Evolutionary conservation across 2,888 invertebrate species (phyloP), one percentile per base, ranked within the genome.

Genomic region (Acleris cristana): DNA sequence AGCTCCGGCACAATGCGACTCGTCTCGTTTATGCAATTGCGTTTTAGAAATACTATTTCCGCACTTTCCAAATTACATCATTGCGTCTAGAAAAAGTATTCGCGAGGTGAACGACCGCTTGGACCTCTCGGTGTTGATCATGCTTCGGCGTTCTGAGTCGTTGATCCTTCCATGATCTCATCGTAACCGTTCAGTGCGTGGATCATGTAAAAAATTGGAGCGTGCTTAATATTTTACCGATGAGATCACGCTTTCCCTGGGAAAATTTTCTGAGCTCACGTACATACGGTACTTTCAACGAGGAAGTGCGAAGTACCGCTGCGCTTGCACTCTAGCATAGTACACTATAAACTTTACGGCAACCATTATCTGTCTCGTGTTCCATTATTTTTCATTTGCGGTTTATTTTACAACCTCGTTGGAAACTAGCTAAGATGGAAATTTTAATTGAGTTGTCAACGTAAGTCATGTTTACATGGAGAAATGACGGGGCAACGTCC

Each of bases 111-210:
- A 87, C 81, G 91, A 77, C 89, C 90, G 81, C 18, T 56, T 76
- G 81, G 79, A 77, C 77, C 82, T 81, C 79, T 51, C 79, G 80
- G 79, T 79, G 79, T 81, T 82, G 84, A 85, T 88, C 88, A 89
- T 83, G 85, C 82, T 86, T 86, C 75, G 86, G 86, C 79, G 85
- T 87, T 86, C 82, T 90, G 78, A 82, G 92, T 79, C 92, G 79
- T 90, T 92, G 92, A 90, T 92, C 92, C 90, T 91, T 82, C 76
- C 72, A 84, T 92, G 91, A 92, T 90, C 90, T 92, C 92, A 92
- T 91, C 89, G 79, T 75, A 73, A 77, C 76, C 79, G 78, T 74
- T 74, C 76, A 72, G 72, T 75, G 66, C 68, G 67, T 68, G 72
- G 71, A 72, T 66, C 72, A 72, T 72, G 79, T 78, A 80, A 80